Conservation (phyloP, 2,797 vertebrate species). For the Falco columbarius region DNA sequence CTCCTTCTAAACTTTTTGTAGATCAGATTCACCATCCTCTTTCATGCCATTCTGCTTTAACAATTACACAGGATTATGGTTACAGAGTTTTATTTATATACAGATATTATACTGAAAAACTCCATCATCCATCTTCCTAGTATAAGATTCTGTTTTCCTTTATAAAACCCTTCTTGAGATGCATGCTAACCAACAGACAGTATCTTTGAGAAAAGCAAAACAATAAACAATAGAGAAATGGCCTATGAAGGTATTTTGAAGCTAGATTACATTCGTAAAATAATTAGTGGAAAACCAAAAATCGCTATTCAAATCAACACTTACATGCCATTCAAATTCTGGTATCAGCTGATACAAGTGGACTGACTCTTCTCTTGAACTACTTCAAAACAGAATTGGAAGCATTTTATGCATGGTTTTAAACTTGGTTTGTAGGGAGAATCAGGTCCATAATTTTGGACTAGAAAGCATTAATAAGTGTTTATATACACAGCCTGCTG, state of each 20-base stretch:
- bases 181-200: background rate
- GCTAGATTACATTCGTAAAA: accelerated
- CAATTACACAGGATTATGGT: background rate
- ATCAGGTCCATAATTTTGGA: background rate
- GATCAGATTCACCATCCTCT: background rate
- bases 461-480: background rate
- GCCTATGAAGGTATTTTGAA: background rate
- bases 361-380: background rate
- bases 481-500: background rate
- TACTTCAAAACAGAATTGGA: background rate
- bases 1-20: background rate
- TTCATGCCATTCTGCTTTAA: background rate
- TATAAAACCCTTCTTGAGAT: background rate
- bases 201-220: background rate
- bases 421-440: background rate
- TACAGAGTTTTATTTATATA: background rate
- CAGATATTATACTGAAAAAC: background rate
- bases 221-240: background rate
- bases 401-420: background rate
- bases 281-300: background rate
- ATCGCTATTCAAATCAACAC: background rate
- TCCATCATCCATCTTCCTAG: background rate
- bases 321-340: background rate
- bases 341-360: background rate
- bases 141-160: background rate